Evolutionary conservation across 2,113 vertebrate species (phyloP).

Genomic region (Bostrychus sinensis): DNA sequence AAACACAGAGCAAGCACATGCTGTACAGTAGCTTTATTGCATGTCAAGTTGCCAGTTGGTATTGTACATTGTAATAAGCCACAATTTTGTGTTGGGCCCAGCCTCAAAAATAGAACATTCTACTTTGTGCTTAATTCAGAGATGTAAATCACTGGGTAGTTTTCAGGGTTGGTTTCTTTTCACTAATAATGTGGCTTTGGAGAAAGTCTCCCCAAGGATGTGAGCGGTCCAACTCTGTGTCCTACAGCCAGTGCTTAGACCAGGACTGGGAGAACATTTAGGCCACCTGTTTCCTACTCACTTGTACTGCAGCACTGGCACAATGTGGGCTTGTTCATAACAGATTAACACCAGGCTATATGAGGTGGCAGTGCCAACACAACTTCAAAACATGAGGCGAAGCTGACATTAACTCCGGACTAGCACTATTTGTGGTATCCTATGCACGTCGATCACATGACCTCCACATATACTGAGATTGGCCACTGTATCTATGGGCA

Average conservation of each 20-base stretch:
- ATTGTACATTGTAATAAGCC: background rate
- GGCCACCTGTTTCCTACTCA: conserved; percentile 79
- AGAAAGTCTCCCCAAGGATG: conserved; percentile 61
- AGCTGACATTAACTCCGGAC: conserved; percentile 65
- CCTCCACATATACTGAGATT: conserved; percentile 82
- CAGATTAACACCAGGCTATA: conserved; percentile 73
- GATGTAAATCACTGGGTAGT: conserved; percentile 39
- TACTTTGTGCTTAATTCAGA: conserved; percentile 14
- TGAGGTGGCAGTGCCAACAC: conserved; percentile 82
- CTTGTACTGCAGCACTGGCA: conserved; percentile 68
- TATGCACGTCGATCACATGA: conserved; percentile 88
- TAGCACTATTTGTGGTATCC: conserved; percentile 81
- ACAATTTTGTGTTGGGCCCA: conserved; percentile 5
- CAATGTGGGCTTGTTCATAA: conserved; percentile 76
- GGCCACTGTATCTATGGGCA: conserved; percentile 82
- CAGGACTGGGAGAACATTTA: conserved; percentile 50
- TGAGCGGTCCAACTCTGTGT: conserved; percentile 51
- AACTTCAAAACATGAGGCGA: conserved; percentile 77
- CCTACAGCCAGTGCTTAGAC: conserved; percentile 47
- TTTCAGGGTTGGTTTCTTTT: conserved; percentile 56
- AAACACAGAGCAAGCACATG: background rate
- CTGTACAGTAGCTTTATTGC: conserved; percentile 8
- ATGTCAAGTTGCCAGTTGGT: background rate
- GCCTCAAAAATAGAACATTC: conserved; percentile 11
- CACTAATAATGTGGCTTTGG: conserved; percentile 50